These are phyloP conservation scores for Oscheius sp. DNA, from an alignment of 2,888 invertebrate genomes.

Conservation along the genomic window DNA sequence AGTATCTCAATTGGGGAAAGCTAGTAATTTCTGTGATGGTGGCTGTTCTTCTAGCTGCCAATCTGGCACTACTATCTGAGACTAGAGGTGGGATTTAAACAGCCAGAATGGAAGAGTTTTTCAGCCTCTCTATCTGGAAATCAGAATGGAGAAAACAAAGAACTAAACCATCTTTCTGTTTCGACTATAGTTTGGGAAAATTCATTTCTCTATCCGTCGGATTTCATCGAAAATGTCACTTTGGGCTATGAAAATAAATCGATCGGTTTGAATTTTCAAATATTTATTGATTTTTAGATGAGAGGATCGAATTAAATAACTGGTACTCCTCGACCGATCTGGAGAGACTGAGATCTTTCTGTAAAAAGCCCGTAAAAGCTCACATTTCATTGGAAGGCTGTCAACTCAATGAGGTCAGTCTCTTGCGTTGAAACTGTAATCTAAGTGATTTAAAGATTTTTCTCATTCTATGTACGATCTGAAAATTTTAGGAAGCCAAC, in stretches of 20 bases:
- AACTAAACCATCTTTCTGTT: too few relatives aligned
- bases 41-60: background rate
- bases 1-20: background rate
- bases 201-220: too few relatives aligned
- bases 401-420: background rate
- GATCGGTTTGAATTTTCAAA: background rate
- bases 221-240: background rate
- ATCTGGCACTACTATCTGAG: too few relatives aligned
- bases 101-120: too few relatives aligned
- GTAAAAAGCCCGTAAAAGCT: background rate
- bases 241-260: slow-evolving; percentile 18
- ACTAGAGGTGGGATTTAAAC: too few relatives aligned
- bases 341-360: too few relatives aligned
- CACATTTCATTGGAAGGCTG: background rate
- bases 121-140: too few relatives aligned
- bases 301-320: background rate
- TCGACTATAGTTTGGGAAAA: too few relatives aligned
- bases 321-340: too few relatives aligned
- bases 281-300: background rate
- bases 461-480: background rate
- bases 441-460: too few relatives aligned
- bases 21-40: background rate
- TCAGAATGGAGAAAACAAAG: too few relatives aligned
- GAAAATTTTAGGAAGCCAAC: background rate
- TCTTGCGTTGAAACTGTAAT: too few relatives aligned